Evolutionary conservation across 2,113 vertebrate genomes (phyloP).

Genomic region (Nothobranchius kuhntae): DNA sequence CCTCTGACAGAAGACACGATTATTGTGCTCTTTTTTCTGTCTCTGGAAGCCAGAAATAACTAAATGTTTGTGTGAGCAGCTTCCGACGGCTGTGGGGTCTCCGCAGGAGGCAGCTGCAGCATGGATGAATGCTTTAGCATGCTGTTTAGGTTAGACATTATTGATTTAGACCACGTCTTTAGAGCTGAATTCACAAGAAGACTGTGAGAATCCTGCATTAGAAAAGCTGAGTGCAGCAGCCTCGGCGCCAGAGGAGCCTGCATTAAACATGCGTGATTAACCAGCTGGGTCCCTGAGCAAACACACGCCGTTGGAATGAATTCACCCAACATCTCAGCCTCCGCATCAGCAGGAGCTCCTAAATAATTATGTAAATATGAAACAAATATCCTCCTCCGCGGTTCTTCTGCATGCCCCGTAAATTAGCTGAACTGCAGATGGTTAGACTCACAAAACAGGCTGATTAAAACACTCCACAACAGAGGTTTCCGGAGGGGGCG

Average conservation of each 20-base stretch:
- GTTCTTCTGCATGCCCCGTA: constrained; percentile 66
- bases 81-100: constrained; percentile 46
- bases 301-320: constrained; percentile 68
- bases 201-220: constrained; percentile 56
- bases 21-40: background rate
- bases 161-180: constrained; percentile 48
- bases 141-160: constrained; percentile 33
- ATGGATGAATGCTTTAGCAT: constrained; percentile 23
- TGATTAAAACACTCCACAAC: constrained; percentile 80
- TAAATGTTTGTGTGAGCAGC: constrained; percentile 68
- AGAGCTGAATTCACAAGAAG: constrained; percentile 38
- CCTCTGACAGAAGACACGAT: constrained; percentile 41
- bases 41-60: constrained; percentile 46
- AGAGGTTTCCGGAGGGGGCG: constrained; percentile 56
- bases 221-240: constrained; percentile 47
- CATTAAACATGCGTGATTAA: constrained; percentile 75
- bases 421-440: constrained; percentile 75
- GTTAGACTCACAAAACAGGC: constrained; percentile 76
- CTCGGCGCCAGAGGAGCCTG: constrained; percentile 59
- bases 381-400: constrained; percentile 75
- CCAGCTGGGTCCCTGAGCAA: constrained; percentile 71
- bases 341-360: constrained; percentile 59
- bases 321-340: constrained; percentile 58
- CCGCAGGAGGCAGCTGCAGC: constrained; percentile 41
- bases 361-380: constrained; percentile 77